Evolutionary conservation across 1,140 invertebrate genomes (phyloP), one percentile per base, ranked within the genome.

Genomic region (Aphis craccivora): DNA sequence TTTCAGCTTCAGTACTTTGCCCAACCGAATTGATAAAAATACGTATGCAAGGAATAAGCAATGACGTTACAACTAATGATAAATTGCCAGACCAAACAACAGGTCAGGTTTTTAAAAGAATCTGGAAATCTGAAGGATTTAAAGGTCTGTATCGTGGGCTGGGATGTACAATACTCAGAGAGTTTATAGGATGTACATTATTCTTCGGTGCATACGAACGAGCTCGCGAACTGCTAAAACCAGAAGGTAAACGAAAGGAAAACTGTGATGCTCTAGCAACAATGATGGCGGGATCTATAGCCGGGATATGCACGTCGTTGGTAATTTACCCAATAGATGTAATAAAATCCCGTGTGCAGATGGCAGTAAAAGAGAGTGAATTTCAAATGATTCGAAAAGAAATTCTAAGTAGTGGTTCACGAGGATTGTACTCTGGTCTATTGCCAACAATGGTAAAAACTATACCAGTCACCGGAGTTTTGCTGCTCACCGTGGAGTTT

Each of bases 111-210:
- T 98, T 98, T 9, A 96, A 96, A 94, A 96, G 98, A 94, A 99
- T 99, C 94, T 95, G 98, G 94, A 95, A 94, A 83, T 94, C 95
- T 84, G 96, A 97, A 95, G 99, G 99, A n/a, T 95, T 98, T 94
- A 95, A 95, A 93, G 99, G 99, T 30, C 96, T 99, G 86, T 99
- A 98, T 95, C 96, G 97, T 94, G 99, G 99, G 18, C 95, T 99
- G 14, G 97, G 97, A 1, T 97, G 99, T 0, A 99, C 99, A 2
- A 97, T 99, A 94, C 97, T 97, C 94, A 96, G 99, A 94, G 99
- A 99, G 96, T 99, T 99, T 98, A 99, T 99, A 0, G 99, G 99
- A 9, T 99, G 99, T 95, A 99, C 99, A 95, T 99, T 98, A 95
- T 99, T 99, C 95, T 98, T 99, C 96, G 99, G 99, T 51, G 98